Conservation (phyloP, 2,797 vertebrate genomes). For the Carduelis carduelis region DNA sequence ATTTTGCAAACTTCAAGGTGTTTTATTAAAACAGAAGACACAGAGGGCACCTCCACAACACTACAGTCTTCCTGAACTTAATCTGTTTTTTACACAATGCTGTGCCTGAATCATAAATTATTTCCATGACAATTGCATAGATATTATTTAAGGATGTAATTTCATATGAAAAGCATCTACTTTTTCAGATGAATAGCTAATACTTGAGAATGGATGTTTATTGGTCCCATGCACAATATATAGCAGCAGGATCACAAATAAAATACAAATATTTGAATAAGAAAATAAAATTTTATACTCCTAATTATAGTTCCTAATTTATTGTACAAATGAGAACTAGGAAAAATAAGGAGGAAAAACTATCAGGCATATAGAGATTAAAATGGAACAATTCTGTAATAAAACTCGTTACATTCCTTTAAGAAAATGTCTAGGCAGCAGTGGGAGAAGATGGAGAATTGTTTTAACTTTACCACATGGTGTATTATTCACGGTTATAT, state of each 20-base stretch:
- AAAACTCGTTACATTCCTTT: not conserved
- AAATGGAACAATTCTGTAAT: not conserved
- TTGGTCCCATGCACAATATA: not conserved
- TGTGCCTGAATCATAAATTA: not conserved
- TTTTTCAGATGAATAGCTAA: not conserved
- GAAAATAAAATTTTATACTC: not conserved
- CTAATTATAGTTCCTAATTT: not conserved
- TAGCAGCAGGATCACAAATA: not conserved
- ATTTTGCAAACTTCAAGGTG: not conserved
- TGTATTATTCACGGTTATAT: not conserved
- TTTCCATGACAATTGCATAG: not conserved
- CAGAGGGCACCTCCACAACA: accelerated
- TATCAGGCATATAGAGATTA: not conserved
- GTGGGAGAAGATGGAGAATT: not conserved
- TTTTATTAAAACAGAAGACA: not conserved
- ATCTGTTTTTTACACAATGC: not conserved
- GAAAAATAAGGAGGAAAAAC: not conserved
- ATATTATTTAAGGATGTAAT: not conserved
- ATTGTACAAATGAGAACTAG: not conserved
- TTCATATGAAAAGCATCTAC: not conserved
- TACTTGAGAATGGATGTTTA: not conserved
- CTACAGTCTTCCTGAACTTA: not conserved
- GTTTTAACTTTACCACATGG: not conserved
- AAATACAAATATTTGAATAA: not conserved
- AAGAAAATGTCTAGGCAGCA: not conserved